Conservation (phyloP, 2,888 invertebrate species). For the Nomada flava region DNA sequence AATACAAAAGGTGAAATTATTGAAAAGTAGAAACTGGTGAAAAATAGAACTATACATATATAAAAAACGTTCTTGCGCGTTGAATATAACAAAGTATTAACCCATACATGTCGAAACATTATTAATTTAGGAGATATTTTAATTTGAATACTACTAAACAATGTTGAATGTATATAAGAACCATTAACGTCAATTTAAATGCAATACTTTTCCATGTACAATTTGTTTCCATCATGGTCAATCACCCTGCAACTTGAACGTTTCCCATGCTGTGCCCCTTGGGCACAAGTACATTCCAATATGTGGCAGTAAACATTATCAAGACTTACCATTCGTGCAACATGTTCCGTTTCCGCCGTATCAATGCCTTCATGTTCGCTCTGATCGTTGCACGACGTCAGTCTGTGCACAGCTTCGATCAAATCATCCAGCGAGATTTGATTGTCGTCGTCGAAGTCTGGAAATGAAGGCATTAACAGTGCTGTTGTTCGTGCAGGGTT, state of each 20-base stretch:
- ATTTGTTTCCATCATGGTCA: too few species aligned
- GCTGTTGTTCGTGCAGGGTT: conserved; percentile 26
- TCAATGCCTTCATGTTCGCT: conserved; percentile 82
- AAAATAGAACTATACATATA: too few species aligned
- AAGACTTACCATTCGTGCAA: conserved; percentile 86
- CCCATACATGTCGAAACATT: too few species aligned
- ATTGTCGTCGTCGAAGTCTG: conserved; percentile 88
- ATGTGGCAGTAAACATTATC: conserved; percentile 29
- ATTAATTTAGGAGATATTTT: too few species aligned
- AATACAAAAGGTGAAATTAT: too few species aligned
- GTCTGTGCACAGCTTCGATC: conserved; percentile 85
- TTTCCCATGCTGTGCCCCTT: background rate
- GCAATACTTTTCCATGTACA: too few species aligned
- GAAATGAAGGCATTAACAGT: conserved; percentile 66
- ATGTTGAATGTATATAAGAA: too few species aligned
- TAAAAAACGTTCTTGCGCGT: too few species aligned
- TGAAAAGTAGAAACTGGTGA: too few species aligned
- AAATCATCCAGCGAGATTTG: conserved; percentile 87
- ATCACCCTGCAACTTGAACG: background rate
- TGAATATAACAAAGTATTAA: too few species aligned
- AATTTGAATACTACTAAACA: too few species aligned
- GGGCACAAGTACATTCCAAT: background rate
- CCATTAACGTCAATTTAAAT: too few species aligned
- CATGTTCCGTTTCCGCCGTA: conserved; percentile 84
- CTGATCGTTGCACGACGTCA: conserved; percentile 83